Evolutionary conservation across 2,888 invertebrate genomes (phyloP).

Genomic region (Yponomeuta malinellus): DNA sequence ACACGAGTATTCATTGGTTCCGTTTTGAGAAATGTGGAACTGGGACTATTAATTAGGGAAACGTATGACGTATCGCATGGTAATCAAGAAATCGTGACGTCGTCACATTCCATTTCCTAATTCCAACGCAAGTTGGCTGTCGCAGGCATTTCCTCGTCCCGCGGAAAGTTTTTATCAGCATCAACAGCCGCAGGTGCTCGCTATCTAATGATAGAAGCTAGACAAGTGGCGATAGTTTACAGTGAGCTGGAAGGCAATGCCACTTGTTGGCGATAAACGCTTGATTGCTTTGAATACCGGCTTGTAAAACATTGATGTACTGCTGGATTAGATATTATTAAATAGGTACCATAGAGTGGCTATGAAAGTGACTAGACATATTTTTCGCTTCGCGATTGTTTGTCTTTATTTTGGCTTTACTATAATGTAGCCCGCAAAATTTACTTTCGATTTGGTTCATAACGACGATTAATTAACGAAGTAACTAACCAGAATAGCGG

Average conservation of each 20-base stretch:
- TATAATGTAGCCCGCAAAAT: too few species aligned
- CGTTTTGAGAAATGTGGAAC: too few species aligned
- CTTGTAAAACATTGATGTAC: not conserved
- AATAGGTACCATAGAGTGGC: too few species aligned
- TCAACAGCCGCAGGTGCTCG: conserved; percentile 7
- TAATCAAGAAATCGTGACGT: not conserved
- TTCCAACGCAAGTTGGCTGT: not conserved
- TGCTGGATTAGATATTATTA: not conserved
- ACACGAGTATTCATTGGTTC: too few species aligned
- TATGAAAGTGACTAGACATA: too few species aligned
- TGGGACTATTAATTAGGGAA: too few species aligned
- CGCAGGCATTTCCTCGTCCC: not conserved
- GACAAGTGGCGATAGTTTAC: not conserved
- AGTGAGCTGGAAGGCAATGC: conserved; percentile 7
- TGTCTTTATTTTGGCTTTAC: too few species aligned
- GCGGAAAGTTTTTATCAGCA: conserved; percentile 9
- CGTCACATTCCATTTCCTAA: not conserved
- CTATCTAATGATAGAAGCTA: conserved; percentile 1
- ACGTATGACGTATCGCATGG: not conserved
- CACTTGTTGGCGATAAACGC: not conserved
- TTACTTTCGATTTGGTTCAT: too few species aligned
- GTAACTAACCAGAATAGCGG: too few species aligned
- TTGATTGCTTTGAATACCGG: conserved; percentile 3
- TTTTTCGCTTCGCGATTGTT: too few species aligned
- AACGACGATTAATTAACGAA: too few species aligned